Base-by-base conservation (phyloP, 2,888 invertebrate genomes). In the Petrolisthes cinctipes region DNA sequence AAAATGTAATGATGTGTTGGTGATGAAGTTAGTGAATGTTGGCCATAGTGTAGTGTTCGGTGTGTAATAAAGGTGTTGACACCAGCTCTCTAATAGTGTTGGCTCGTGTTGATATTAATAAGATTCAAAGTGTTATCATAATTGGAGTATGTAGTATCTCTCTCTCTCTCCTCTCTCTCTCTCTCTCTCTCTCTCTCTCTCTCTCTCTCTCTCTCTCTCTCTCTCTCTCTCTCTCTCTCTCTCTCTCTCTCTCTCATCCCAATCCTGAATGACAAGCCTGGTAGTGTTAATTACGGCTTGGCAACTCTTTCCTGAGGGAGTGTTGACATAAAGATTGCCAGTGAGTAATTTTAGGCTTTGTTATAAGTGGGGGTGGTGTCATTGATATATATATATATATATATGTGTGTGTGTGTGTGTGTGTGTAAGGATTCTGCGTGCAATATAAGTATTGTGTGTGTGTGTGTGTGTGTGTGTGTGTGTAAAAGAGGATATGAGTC, bases 181-280 rank as follows among this genome's bases (percentile, higher is more conserved):
- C 73, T 73, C 73, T 73, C 73, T 73, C 73, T 73, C 73, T 73
- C 73, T 73, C 73, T 73, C 73, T 73, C 73, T 73, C 73, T 73
- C 73, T 73, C 73, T 73, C 73, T 73, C 73, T 73, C 73, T 73
- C 73, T 73, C 73, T 73, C 73, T 73, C 73, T 73, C 73, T 73
- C 73, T 73, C 73, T 73, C 73, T 73, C 73, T 73, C 73, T 73
- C 73, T 73, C 73, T 73, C 73, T 73, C 73, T 73, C 73, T 73
- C 73, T 73, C 73, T n/a, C 20, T 73, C 20, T n/a, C n/a, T 73
- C n/a, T 73, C 4, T 7, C 73, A n/a, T 20, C 23, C 7, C 73
- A 20, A 7, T 20, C 37, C 23, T 76, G 76, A 37, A 76, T 73
- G 23, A 17, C 61, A 17, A 61, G 61, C 17, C 61, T 11, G 61